Conservation (phyloP, 2,797 vertebrate species). For the Sparidentex hasta region DNA sequence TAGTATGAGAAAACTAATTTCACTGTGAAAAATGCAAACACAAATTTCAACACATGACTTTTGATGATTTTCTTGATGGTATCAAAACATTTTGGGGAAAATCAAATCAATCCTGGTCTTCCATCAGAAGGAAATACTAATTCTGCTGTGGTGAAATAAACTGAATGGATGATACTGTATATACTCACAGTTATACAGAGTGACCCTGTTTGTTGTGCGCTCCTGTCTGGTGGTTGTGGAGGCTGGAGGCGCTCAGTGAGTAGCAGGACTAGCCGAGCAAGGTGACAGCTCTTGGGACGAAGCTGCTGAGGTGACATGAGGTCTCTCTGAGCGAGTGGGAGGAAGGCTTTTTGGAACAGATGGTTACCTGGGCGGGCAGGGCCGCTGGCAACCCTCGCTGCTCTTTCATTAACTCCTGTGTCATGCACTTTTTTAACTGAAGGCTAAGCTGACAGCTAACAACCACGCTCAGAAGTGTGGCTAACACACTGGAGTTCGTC, state of each 20-base stretch:
- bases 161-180: not conserved
- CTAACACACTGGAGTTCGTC: slow-evolving; percentile 25
- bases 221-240: not conserved
- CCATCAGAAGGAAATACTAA: too few species aligned
- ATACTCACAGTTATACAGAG: not conserved
- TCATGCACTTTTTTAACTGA: slow-evolving; percentile 23
- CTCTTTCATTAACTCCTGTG: slow-evolving; percentile 59
- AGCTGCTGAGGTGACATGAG: slow-evolving; percentile 42
- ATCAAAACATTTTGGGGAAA: not conserved
- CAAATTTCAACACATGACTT: not conserved
- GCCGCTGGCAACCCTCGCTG: slow-evolving; percentile 25
- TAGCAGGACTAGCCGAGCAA: slow-evolving; percentile 16
- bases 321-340: slow-evolving; percentile 15
- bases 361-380: slow-evolving; percentile 48
- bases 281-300: slow-evolving; percentile 38
- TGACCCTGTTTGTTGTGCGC: not conserved
- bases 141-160: not conserved
- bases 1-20: too few species aligned
- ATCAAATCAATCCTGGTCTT: not conserved
- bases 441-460: slow-evolving; percentile 35
- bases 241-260: slow-evolving; percentile 3
- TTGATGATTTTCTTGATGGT: not conserved
- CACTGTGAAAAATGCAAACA: not conserved
- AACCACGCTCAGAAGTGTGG: slow-evolving; percentile 1
- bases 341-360: slow-evolving; percentile 48